These are phyloP conservation scores for Cheirogaleus medius DNA, from an alignment of 2,113 vertebrate genomes.

Conservation along the genomic window DNA sequence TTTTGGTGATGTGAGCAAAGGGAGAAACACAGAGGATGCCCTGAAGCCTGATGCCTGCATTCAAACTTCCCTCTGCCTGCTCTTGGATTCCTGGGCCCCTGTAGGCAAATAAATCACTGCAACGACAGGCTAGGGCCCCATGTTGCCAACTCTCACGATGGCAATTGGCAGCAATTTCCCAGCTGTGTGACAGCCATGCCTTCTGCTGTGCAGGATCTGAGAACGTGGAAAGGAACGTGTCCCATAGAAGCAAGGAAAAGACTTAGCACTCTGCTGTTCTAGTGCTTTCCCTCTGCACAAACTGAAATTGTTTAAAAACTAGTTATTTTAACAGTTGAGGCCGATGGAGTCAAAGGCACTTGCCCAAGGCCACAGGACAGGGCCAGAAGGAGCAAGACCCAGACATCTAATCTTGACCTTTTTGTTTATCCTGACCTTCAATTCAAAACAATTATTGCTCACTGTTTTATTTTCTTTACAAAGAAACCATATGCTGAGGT, in stretches of 20 bases:
- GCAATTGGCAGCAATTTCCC: neutral
- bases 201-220: neutral
- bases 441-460: neutral
- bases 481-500: neutral
- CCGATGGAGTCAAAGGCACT: neutral
- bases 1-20: neutral
- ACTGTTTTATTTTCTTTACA: neutral
- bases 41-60: neutral
- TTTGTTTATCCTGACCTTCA: neutral
- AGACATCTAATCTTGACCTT: neutral
- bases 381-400: neutral
- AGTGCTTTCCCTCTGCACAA: neutral
- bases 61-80: neutral
- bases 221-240: neutral
- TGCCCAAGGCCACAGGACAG: neutral
- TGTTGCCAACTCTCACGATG: fast-evolving
- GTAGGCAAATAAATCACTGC: neutral
- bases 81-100: neutral
- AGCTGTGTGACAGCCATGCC: neutral
- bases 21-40: neutral
- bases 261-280: neutral
- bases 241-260: neutral
- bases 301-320: neutral
- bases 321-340: neutral
- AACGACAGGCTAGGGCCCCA: neutral